Evolutionary conservation across 1,140 invertebrate genomes (phyloP).

Genomic region (Micrasema minimum): DNA sequence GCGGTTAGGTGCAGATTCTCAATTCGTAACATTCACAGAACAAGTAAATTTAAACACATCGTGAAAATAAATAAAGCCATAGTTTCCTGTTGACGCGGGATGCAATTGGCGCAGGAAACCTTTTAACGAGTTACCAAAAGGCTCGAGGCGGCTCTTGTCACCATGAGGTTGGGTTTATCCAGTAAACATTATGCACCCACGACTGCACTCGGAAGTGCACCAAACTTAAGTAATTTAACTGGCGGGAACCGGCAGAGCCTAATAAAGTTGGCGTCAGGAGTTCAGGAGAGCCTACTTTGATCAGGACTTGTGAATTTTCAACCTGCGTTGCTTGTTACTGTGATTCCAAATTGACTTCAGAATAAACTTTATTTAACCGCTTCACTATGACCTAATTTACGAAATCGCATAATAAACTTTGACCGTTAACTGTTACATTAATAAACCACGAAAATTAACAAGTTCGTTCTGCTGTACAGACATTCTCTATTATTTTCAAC

Average conservation of each 20-base stretch:
- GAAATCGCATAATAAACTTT: no score
- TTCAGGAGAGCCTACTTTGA: constrained; percentile 17
- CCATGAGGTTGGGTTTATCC: constrained; percentile 12
- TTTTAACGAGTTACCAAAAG: constrained; percentile 26
- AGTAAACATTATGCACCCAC: constrained; percentile 32
- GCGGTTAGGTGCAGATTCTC: constrained; percentile 5
- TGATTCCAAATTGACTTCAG: no score
- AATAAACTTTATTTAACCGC: no score
- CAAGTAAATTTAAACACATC: neutral
- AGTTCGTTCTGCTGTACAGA: no score
- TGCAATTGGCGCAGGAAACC: neutral
- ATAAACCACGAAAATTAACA: no score
- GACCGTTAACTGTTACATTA: no score
- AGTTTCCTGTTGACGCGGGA: neutral
- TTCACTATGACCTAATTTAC: no score
- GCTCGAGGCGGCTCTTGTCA: neutral
- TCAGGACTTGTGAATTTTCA: constrained; percentile 4
- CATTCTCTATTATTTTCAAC: no score
- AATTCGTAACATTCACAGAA: no score
- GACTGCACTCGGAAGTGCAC: constrained; percentile 32
- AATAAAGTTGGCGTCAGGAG: constrained; percentile 15
- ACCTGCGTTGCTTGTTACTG: no score
- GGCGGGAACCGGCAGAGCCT: constrained; percentile 27
- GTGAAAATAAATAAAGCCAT: neutral
- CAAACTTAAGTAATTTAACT: constrained; percentile 40